Evolutionary conservation across 2,797 vertebrate species (phyloP), one percentile per base, ranked within the genome.

Genomic region (Cyclopterus lumpus): DNA sequence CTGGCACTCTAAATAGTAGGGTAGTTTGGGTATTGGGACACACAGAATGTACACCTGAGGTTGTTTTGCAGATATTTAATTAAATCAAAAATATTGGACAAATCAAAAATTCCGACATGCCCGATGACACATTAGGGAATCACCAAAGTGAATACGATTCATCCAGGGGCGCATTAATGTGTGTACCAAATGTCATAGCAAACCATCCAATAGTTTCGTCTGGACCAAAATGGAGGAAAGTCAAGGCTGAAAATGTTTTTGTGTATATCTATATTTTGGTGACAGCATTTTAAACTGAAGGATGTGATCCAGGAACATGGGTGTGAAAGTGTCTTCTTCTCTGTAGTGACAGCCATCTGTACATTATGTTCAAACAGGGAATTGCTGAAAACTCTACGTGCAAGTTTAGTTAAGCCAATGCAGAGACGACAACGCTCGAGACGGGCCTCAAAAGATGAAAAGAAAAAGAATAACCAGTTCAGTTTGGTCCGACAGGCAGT

Each of bases 391-490:
- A 34, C 48, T 62, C n/a, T 59, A 59, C 12, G 38, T 34, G 42
- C 75, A 73, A 15, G 79, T 83, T 78, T 71, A 75, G 40, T 49
- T 75, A 68, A 83, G 78, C 79, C 75, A 1, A 42, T n/a, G 51
- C 54, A 1, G 51, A 72, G 76, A 67, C 57, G 8, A 80, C 82
- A 32, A 8, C 0, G 70, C 67, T 74, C 5, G 1, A 64, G 60
- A 84, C 74, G 71, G 85, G 84, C 86, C 86, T 78, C 85, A 61
- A n/a, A 82, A 81, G 81, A 83, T 65, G 38, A 83, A 83, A 80
- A 74, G 72, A n/a, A 67, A 71, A 82, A 76, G 49, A 73, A 87
- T 84, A 83, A 73, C 20, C 79, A 73, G 79, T 82, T 88, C 42
- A 67, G 60, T 79, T 79, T 69, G 75, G 59, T 30, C 61, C 42